phyloP scores from a whole-genome alignment of 2,888 invertebrate genomes.

The Melanchra persicariae region DNA sequence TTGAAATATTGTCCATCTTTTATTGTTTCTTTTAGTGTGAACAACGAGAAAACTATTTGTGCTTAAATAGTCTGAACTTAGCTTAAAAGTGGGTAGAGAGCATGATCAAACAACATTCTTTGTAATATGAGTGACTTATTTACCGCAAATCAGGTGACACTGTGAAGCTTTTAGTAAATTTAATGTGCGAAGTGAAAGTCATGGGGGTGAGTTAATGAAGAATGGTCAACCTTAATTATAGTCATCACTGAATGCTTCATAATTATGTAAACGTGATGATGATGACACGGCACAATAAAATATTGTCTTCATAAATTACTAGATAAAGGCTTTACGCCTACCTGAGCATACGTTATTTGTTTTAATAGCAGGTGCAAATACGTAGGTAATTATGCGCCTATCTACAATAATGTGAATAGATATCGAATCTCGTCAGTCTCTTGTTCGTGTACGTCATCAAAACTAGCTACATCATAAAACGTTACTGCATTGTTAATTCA shows the following conservation, averaged over 20 bases:
- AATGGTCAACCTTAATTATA: slow-evolving; percentile 34
- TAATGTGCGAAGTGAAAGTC: slow-evolving; percentile 37
- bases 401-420: slow-evolving; percentile 39
- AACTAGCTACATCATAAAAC: slow-evolving; percentile 17
- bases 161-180: slow-evolving; percentile 39
- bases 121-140: slow-evolving; percentile 30
- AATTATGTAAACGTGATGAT: not conserved
- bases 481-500: slow-evolving; percentile 19
- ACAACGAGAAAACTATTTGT: slow-evolving; percentile 17
- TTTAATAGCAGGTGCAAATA: slow-evolving; percentile 12
- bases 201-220: slow-evolving; percentile 57
- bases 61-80: slow-evolving; percentile 18
- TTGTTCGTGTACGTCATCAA: slow-evolving; percentile 41
- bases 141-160: slow-evolving; percentile 32
- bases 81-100: slow-evolving; percentile 24
- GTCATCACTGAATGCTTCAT: not conserved
- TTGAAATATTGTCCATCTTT: slow-evolving; percentile 14
- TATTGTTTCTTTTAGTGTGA: slow-evolving; percentile 26
- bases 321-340: slow-evolving; percentile 12
- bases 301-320: not conserved
- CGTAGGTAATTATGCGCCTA: slow-evolving; percentile 33
- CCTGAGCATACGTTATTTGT: slow-evolving; percentile 19
- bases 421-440: slow-evolving; percentile 42
- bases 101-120: slow-evolving; percentile 24
- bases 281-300: slow-evolving; percentile 5